These are phyloP conservation scores for Chelon labrosus DNA, from an alignment of 2,797 vertebrate species.

Conservation along the genomic window DNA sequence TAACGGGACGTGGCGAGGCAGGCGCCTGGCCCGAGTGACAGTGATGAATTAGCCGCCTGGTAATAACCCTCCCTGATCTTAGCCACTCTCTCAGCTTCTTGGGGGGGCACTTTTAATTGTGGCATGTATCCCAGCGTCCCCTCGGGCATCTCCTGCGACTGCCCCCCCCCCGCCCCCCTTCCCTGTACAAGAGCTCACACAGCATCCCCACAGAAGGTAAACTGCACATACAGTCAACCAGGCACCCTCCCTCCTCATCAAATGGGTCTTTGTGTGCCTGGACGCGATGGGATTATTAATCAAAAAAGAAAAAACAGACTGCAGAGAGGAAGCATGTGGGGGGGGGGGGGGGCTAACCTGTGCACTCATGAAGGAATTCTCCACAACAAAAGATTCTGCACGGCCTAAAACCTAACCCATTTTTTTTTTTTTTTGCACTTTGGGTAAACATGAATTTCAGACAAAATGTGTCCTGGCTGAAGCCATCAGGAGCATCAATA, in stretches of 20 bases:
- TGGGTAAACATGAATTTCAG: slow-evolving; percentile 33
- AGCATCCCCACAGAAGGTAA: slow-evolving; percentile 6
- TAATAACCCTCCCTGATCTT: slow-evolving; percentile 81
- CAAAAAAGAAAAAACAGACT: slow-evolving; percentile 51
- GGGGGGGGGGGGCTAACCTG: slow-evolving; percentile 16
- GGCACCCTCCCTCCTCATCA: slow-evolving; percentile 38
- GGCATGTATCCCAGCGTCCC: slow-evolving; percentile 74
- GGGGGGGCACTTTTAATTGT: slow-evolving; percentile 82
- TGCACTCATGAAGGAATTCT: slow-evolving; percentile 23
- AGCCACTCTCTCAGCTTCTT: slow-evolving; percentile 70
- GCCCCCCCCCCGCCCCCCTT: slow-evolving; percentile 27
- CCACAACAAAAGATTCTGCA: slow-evolving; percentile 41
- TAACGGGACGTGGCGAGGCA: slow-evolving; percentile 38
- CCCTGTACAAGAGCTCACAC: slow-evolving; percentile 22
- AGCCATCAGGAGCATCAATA: slow-evolving; percentile 64
- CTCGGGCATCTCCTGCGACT: slow-evolving; percentile 55
- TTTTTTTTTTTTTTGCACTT: slow-evolving; percentile 12
- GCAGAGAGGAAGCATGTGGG: not conserved
- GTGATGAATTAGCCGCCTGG: slow-evolving; percentile 82
- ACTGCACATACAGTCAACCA: slow-evolving; percentile 24
- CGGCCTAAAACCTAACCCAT: slow-evolving; percentile 20
- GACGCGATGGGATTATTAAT: slow-evolving; percentile 73
- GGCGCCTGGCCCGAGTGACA: slow-evolving; percentile 63
- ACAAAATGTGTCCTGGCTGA: slow-evolving; percentile 38
- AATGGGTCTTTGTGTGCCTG: slow-evolving; percentile 57